Base-by-base conservation (phyloP, 2,888 invertebrate genomes). In the Sesia apiformis region DNA sequence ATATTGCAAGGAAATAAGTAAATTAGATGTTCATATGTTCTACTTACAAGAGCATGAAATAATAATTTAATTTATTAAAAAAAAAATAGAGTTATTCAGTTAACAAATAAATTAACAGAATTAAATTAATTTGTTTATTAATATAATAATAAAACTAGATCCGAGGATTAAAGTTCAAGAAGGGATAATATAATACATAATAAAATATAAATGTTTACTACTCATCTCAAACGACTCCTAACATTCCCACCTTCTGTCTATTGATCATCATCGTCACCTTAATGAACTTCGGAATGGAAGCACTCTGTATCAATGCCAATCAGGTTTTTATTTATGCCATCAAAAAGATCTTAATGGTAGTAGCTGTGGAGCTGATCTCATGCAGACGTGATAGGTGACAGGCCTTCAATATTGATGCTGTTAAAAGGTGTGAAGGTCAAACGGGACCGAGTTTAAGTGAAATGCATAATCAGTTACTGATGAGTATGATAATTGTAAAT, bases 221-320 rank as follows among this genome's bases (percentile, higher is more conserved):
- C 23, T 23, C 23, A 23, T 23, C 2, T 23, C 23, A 23, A 23
- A 23, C 60, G 39, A 65, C 63, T 67, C 63, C 54, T 61, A 49
- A 38, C 54, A 49, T 69, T 65, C 57, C 56, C 46, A 46, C 46
- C 58, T 62, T 64, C 64, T 64, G 62, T 72, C 78, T 66, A 74
- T 70, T 68, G 64, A 63, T 61, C 72, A 72, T 76, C 75, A 70
- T 60, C 65, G 68, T 69, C 65, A 71, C 70, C 76, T 82, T 87
- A 85, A 87, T 85, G 86, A 88, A 86, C 84, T 81, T 75, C 78
- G 78, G 85, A 86, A 86, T 87, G 84, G 87, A 82, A 88, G 87
- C 86, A 74, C 77, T 64, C 66, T 73, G 64, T 84, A 85, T 87
- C 85, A 80, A 80, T 82, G 84, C 85, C 87, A 87, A 87, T 89